Conservation (phyloP, 2,797 vertebrate species). For the Platyrinchus mystaceus region DNA sequence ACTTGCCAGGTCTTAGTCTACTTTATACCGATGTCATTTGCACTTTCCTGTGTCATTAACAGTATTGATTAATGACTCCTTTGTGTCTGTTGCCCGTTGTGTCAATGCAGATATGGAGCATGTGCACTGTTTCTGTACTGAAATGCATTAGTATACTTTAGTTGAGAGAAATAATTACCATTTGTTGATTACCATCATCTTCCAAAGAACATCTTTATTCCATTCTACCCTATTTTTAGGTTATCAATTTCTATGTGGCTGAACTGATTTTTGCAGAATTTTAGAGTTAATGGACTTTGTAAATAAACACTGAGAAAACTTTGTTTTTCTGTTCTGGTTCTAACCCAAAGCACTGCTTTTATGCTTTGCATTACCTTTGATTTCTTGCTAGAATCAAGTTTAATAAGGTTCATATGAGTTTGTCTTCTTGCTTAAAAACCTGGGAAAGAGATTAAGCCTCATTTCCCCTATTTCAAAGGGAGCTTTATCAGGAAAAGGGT, state of each 20-base stretch:
- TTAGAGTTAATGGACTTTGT: not conserved
- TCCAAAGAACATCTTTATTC: not conserved
- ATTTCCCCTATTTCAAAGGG: not conserved
- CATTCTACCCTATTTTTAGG: rapidly evolving
- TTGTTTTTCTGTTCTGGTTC: not conserved
- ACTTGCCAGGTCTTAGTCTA: not conserved
- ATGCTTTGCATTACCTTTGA: not conserved
- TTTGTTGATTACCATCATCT: not conserved
- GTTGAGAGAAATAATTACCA: not conserved
- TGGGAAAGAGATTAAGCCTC: not conserved
- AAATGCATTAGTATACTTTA: not conserved
- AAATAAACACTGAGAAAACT: not conserved
- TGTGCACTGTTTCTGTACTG: slow-evolving; percentile 13
- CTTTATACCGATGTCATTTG: slow-evolving; percentile 11
- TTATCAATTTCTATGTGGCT: not conserved
- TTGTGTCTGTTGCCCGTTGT: slow-evolving; percentile 70
- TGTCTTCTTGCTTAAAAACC: not conserved
- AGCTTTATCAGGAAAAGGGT: not conserved
- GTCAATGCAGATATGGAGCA: slow-evolving; percentile 44
- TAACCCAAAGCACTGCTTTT: not conserved
- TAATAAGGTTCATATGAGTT: not conserved
- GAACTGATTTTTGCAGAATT: not conserved
- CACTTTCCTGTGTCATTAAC: slow-evolving; percentile 45
- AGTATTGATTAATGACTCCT: slow-evolving; percentile 61
- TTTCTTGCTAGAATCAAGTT: not conserved